These are phyloP conservation scores for Fragum fragum DNA, from an alignment of 2,888 invertebrate species.

Conservation along the genomic window DNA sequence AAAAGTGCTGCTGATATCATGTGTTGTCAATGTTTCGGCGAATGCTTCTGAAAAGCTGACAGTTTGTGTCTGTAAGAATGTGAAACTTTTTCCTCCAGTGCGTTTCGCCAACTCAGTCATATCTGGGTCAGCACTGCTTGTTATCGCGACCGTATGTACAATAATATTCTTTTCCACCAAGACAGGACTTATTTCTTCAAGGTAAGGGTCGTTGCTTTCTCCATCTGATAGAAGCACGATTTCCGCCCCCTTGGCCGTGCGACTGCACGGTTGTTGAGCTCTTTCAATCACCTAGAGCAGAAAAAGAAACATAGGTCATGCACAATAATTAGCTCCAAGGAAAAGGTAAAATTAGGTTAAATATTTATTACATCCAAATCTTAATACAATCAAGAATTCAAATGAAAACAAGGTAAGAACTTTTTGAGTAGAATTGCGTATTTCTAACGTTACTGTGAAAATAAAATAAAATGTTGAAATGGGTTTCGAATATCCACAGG, in stretches of 20 bases:
- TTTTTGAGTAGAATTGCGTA: too few relatives aligned
- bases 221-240: constrained; percentile 39
- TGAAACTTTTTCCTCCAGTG: background rate
- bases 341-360: too few relatives aligned
- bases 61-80: background rate
- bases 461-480: too few relatives aligned
- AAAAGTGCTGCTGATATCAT: background rate
- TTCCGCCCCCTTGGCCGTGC: constrained; percentile 8
- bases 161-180: background rate
- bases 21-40: background rate
- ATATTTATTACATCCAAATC: too few relatives aligned
- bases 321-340: too few relatives aligned
- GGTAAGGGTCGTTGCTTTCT: constrained; percentile 10
- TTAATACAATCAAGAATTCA: too few relatives aligned
- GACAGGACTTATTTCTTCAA: background rate
- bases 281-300: background rate
- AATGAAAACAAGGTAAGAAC: too few relatives aligned
- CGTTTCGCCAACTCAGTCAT: background rate
- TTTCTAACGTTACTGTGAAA: too few relatives aligned
- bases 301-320: too few relatives aligned
- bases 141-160: background rate
- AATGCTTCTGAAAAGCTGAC: constrained; percentile 2
- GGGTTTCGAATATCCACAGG: too few relatives aligned
- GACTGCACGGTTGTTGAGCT: too few relatives aligned
- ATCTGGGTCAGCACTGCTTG: background rate